Percentiles rank a stretch among this genome's conserved stretches.
phyloP scores from a whole-genome alignment of 2,888 invertebrate genomes.

The Cosmia trapezina region DNA sequence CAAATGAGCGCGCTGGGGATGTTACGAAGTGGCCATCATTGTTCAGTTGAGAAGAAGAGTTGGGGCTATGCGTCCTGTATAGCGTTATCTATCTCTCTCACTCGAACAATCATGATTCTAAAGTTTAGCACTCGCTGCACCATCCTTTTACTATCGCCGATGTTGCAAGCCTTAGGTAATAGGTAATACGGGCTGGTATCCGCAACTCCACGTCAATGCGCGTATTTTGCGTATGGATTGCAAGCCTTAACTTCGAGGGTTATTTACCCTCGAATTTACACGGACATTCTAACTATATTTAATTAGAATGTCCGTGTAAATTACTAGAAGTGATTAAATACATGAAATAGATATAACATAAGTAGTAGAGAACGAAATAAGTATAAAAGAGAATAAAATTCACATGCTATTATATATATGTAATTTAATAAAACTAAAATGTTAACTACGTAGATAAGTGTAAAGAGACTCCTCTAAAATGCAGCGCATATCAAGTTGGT shows the following conservation, averaged over 20 bases:
- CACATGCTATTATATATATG: conserved; percentile 35
- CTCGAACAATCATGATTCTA: neutral
- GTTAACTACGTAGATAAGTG: conserved; percentile 36
- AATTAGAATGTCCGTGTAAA: neutral
- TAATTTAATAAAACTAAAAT: conserved; percentile 42
- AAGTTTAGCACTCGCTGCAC: neutral
- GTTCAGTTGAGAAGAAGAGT: neutral
- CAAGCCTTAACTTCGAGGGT: neutral
- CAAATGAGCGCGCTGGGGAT: neutral
- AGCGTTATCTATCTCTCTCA: neutral
- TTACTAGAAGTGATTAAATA: conserved; percentile 14
- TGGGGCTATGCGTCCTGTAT: neutral
- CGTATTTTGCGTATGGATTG: no score
- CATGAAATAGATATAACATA: conserved; percentile 21
- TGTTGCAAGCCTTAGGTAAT: no score
- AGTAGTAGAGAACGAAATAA: conserved; percentile 44
- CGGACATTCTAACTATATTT: neutral
- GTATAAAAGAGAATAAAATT: conserved; percentile 32
- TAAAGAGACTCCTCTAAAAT: conserved; percentile 35
- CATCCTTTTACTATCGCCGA: neutral
- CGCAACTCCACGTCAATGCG: no score
- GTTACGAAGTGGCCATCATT: neutral
- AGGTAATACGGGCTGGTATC: no score
- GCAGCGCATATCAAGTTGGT: conserved; percentile 33
- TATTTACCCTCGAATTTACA: neutral